A percentile compares a stretch with the other conserved stretches of the same genome.
phyloP scores from a whole-genome alignment of 2,113 vertebrate genomes.

The Oreochromis tanganicae region DNA sequence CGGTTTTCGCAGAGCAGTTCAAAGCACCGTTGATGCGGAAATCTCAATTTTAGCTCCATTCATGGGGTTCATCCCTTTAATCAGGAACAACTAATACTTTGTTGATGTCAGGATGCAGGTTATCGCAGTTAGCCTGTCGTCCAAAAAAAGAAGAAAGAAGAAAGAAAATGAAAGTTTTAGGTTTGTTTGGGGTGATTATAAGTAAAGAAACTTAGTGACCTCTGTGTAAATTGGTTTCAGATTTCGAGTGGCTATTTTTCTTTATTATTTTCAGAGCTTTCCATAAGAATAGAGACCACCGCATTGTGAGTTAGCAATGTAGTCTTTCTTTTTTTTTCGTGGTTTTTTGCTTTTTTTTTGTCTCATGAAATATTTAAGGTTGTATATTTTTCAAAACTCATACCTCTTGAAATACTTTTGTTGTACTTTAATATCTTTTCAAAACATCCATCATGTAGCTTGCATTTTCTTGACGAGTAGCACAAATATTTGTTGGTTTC shows the following conservation, averaged over 20 bases:
- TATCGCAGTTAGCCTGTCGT: slow-evolving; percentile 16
- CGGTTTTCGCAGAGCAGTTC: not conserved
- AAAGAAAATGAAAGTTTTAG: not conserved
- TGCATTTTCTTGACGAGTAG: slow-evolving; percentile 47
- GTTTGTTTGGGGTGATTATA: not conserved
- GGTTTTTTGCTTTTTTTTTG: slow-evolving; percentile 41
- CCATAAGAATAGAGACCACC: slow-evolving; percentile 68
- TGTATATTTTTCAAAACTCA: slow-evolving; percentile 58
- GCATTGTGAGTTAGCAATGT: slow-evolving; percentile 72
- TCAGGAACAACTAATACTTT: slow-evolving; percentile 55
- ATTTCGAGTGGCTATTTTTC: slow-evolving; percentile 23
- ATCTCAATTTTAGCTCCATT: slow-evolving; percentile 6
- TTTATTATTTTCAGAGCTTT: slow-evolving; percentile 51
- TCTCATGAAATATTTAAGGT: slow-evolving; percentile 35
- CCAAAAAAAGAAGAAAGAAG: not conserved
- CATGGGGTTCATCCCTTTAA: slow-evolving; percentile 25
- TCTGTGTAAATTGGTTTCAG: slow-evolving; percentile 35
- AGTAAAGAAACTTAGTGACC: slow-evolving; percentile 49
- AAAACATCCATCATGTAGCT: slow-evolving; percentile 53
- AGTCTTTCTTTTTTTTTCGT: slow-evolving; percentile 8
- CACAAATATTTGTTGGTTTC: slow-evolving; percentile 48
- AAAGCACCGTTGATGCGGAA: not conserved
- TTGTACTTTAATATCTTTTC: slow-evolving; percentile 53
- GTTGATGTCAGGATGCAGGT: slow-evolving; percentile 62
- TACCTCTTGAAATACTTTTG: slow-evolving; percentile 61